Evolutionary conservation across 2,797 vertebrate genomes (phyloP), one percentile per base, ranked within the genome.

Genomic region (Remorina albescens): DNA sequence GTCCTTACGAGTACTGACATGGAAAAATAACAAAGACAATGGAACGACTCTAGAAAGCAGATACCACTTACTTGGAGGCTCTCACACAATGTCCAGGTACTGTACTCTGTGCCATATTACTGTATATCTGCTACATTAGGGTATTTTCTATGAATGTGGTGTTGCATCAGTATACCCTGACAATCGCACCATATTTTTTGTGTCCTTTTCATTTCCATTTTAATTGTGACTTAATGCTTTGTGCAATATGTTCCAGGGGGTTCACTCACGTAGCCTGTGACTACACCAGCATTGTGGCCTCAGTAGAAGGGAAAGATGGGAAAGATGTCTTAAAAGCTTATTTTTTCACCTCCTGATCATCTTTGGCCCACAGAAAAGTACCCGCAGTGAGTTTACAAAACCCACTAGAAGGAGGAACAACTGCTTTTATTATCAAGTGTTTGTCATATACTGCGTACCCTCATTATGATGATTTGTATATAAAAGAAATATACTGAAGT

Each of bases 291-390:
- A 93, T 95, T 0, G 92, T 95, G 65, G 94, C 87, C 25, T 93
- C 92, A 0, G 86, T 88, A 13, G 90, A 94, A 59, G 91, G 88
- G 7, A 82, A 81, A 2, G 74, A 94, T 26, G 94, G 94, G 37
- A 94, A 91, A 63, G 95, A 95, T 9, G 88, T 93, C 57, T 74
- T 95, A 49, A 95, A 95, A 82, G 93, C 89, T 0, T 95, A 94
- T 67, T 84, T 84, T 25, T 95, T 95, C 75, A 91, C 87, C 59
- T 84, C 83, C 19, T 95, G 88, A 94, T 55, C 12, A 9, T 32
- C 56, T 12, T 8, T 30, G 11, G 49, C 32, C 16, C 9, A 28
- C 28, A 3, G 16, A 49, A 60, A 49, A 36, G 34, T 11, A 19
- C 16, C 58, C 25, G n/a, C 1, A 59, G 42, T 23, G 55, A 56